Evolutionary conservation across 2,797 vertebrate species (phyloP).

Genomic region (Malacoraja senta): DNA sequence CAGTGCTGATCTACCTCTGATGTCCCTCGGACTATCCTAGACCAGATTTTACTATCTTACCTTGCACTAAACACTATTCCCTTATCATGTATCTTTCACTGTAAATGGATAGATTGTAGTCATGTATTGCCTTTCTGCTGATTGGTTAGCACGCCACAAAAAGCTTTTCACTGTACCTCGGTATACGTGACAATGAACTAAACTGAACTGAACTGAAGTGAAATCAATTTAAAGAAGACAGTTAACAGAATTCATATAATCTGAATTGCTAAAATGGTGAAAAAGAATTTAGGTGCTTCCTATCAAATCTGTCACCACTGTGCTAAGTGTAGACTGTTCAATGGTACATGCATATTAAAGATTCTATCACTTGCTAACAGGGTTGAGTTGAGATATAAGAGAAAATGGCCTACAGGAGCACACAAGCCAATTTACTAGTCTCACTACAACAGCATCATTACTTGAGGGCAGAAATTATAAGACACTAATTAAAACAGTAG

Average conservation of each 20-base stretch:
- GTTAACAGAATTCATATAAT: neutral
- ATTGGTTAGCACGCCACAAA: no score
- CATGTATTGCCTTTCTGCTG: no score
- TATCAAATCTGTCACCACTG: neutral
- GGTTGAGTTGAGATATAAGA: slow-evolving; percentile 12
- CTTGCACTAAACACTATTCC: no score
- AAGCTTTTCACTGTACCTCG: no score
- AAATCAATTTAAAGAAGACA: neutral
- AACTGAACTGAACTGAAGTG: neutral
- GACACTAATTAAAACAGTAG: slow-evolving; percentile 14
- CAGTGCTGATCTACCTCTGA: no score
- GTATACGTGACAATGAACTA: no score
- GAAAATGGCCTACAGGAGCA: neutral
- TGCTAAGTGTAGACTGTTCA: neutral
- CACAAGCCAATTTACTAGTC: neutral
- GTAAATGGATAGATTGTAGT: no score
- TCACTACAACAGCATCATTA: neutral
- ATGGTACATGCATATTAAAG: neutral
- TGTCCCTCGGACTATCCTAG: no score
- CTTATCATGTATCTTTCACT: no score
- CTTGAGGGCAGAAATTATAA: neutral
- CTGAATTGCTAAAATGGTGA: neutral
- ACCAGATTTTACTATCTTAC: no score
- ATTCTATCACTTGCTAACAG: neutral
- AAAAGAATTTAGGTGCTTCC: neutral